These are phyloP conservation scores for Littorina saxatilis DNA, from an alignment of 1,140 invertebrate species.

Conservation along the genomic window DNA sequence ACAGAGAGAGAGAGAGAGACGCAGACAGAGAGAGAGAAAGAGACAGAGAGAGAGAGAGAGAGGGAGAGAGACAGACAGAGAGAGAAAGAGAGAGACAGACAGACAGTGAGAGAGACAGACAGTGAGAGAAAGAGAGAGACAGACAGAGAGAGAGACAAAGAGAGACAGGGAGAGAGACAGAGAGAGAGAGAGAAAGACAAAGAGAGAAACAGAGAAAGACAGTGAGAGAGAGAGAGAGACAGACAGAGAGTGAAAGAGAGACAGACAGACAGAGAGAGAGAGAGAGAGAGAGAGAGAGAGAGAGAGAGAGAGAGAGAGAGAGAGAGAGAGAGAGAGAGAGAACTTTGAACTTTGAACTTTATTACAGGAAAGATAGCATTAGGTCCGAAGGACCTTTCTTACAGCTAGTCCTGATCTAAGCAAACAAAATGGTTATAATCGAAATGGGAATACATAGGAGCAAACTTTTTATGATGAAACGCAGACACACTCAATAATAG, in stretches of 20 bases:
- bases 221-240: not conserved
- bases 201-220: not conserved
- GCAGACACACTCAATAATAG: too few species aligned
- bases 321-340: constrained; percentile 10
- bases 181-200: not conserved
- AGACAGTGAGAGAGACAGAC: not conserved
- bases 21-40: not conserved
- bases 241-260: not conserved
- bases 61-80: not conserved
- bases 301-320: not conserved
- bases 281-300: not conserved
- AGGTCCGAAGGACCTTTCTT: too few species aligned
- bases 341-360: too few species aligned
- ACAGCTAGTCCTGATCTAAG: too few species aligned
- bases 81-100: not conserved
- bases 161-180: not conserved
- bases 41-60: not conserved
- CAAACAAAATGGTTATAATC: too few species aligned
- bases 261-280: not conserved
- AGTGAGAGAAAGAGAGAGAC: not conserved
- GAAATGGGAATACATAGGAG: too few species aligned
- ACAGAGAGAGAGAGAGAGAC: not conserved
- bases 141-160: not conserved
- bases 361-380: too few species aligned
- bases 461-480: too few species aligned